Base-by-base conservation (phyloP, 2,113 vertebrate species). In the Hymenochirus boettgeri region DNA sequence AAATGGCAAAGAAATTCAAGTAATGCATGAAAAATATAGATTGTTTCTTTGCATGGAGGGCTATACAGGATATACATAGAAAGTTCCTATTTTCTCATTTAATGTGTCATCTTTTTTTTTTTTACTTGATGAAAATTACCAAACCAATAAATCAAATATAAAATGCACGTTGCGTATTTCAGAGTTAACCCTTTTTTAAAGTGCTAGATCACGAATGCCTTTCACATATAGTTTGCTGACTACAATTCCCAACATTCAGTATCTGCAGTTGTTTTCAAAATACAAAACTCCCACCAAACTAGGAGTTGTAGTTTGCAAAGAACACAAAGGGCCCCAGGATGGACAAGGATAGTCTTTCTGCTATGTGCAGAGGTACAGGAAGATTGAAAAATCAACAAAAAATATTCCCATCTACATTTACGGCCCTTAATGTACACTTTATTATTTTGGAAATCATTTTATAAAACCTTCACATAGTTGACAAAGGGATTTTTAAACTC, bases 371-470 rank as follows among this genome's bases (percentile, higher is more conserved):
- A 70, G 74, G 65, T 72, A 72, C n/a, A n/a, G n/a, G n/a, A n/a
- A 72, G 72, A 79, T 72, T 73, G 77, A 82, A 87, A 35, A 91
- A 96, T 91, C 88, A 84, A 88, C 88, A 88, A 80, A 88, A 88
- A 90, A 73, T 81, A 90, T 88, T 89, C 86, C 77, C 74, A 85
- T 85, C 69, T 80, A 67, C 76, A 79, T 86, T 82, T 74, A 80
- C 71, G 69, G 84, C 79, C 69, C 51, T 77, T 56, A 67, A 29
- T 77, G 77, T 71, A 75, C 72, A 80, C 73, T 82, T 70, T 79
- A 80, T 74, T 65, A 74, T 83, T 79, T 82, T 70, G 74, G 74
- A 51, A 75, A 74, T 57, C 75, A 58, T 74, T 86, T 84, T 77
- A 77, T 83, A 76, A 83, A 86, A 82, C 75, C n/a, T 65, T 63